Base-by-base conservation (phyloP, 2,113 vertebrate genomes). In the Crocuta crocuta region DNA sequence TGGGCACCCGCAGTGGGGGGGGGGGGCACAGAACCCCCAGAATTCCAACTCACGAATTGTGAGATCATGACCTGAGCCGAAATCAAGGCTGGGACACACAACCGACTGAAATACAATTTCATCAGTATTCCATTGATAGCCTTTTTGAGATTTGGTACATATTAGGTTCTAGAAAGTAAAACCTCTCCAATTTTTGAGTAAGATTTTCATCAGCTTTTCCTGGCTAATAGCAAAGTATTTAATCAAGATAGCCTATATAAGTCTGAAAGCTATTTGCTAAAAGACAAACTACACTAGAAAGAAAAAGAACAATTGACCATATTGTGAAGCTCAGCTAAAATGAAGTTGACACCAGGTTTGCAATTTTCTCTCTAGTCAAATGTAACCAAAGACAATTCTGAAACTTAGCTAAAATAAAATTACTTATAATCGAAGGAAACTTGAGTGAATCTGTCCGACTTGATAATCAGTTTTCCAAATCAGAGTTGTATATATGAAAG, bases 1-100 rank as follows among this genome's bases (percentile, higher is more conserved):
- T 95, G 45, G 98, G 98, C 82, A 99, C 97, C 66, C 98, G 98
- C 85, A 98, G 95, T 8, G 35, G 35, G 98, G 98, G 0, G 98
- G 0, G 98, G 95, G 0, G 98, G 98, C 50, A 97, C 39, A 4
- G 98, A 82, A 10, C 93, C 96, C 66, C 96, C 98, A 3, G 98
- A 92, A 33, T 17, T 61, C 21, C 5, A 55, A 61, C 21, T 61
- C 58, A 61, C 7, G 21, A 61, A 61, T 23, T 61, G 58, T 61
- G 58, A 61, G 21, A 61, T 61, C 58, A 61, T 9, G 21, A 61
- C 58, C 58, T 61, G 58, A 61, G 21, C 7, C 7, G 58, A 61
- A 61, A 61, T 61, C 58, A 61, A 61, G 58, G 23, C 21, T 61
- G 21, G 58, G 21, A 61, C 19, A 7, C 8, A 17, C 21, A 61